These are phyloP conservation scores for Adelosebastes latens DNA, from an alignment of 2,797 vertebrate species.

Conservation along the genomic window DNA sequence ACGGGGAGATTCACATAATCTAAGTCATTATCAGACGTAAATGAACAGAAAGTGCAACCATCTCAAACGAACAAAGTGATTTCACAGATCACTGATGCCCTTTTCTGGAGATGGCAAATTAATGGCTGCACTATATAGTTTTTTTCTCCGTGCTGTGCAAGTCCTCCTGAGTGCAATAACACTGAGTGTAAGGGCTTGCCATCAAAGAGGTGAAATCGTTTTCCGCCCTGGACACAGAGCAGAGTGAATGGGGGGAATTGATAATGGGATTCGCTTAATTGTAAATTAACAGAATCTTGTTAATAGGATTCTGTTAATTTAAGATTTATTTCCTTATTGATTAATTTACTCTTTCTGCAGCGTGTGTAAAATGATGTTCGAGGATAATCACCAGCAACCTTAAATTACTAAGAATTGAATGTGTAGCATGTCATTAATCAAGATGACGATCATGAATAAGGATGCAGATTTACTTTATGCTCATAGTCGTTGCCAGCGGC, in stretches of 20 bases:
- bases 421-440: conserved; percentile 70
- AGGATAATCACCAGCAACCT: conserved; percentile 67
- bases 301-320: conserved; percentile 82
- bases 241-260: conserved; percentile 62
- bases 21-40: conserved; percentile 86
- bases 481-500: conserved; percentile 43
- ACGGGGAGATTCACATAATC: conserved; percentile 83
- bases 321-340: conserved; percentile 78
- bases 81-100: conserved; percentile 88
- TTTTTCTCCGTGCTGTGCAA: conserved; percentile 60
- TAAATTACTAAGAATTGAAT: conserved; percentile 69
- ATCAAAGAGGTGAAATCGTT: conserved; percentile 71
- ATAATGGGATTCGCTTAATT: conserved; percentile 81
- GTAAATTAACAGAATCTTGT: conserved; percentile 79
- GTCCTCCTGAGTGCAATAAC: conserved; percentile 79
- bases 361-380: conserved; percentile 69
- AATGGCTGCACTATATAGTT: conserved; percentile 82
- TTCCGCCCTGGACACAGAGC: conserved; percentile 61
- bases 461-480: conserved; percentile 59
- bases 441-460: conserved; percentile 60
- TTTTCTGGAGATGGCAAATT: conserved; percentile 87
- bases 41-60: conserved; percentile 87
- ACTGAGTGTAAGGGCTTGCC: conserved; percentile 72
- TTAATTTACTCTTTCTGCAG: conserved; percentile 68
- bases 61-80: conserved; percentile 89